Evolutionary conservation across 2,113 vertebrate genomes (phyloP).

Genomic region (Poeciliopsis turrubarensis): DNA sequence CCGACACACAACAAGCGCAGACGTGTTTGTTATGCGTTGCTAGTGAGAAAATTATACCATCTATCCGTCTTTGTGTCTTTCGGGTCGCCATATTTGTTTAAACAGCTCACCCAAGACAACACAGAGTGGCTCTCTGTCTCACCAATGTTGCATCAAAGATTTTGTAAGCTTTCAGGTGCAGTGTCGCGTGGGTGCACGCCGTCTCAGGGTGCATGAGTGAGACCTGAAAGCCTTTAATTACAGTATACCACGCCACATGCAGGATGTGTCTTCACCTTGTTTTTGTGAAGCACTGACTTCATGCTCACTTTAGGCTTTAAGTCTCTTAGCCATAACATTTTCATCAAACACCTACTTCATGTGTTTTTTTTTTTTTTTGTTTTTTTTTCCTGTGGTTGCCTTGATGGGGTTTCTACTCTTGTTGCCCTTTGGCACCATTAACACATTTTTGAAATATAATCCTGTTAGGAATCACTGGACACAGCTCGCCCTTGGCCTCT

Average conservation of each 20-base stretch:
- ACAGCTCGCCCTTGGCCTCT: slow-evolving; percentile 26
- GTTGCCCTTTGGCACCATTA: slow-evolving; percentile 31
- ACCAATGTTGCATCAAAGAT: slow-evolving; percentile 16
- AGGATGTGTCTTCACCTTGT: slow-evolving; percentile 38
- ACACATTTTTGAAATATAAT: slow-evolving; percentile 33
- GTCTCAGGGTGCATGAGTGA: slow-evolving; percentile 43
- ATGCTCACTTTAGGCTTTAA: slow-evolving; percentile 14
- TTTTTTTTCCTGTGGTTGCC: slow-evolving; percentile 13
- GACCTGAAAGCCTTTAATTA: slow-evolving; percentile 71
- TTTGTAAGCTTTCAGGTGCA: slow-evolving; percentile 41
- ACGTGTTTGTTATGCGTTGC: slow-evolving; percentile 54
- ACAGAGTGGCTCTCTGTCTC: slow-evolving; percentile 29
- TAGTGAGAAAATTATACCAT: slow-evolving; percentile 34
- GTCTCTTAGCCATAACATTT: slow-evolving; percentile 18
- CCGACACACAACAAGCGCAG: slow-evolving; percentile 40
- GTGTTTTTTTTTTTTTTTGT: too few relatives aligned
- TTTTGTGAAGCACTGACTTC: slow-evolving; percentile 35
- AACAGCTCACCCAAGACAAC: slow-evolving; percentile 18
- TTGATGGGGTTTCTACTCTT: slow-evolving; percentile 29
- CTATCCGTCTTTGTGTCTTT: slow-evolving; percentile 16
- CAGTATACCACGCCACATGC: slow-evolving; percentile 43
- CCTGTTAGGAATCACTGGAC: slow-evolving; percentile 31
- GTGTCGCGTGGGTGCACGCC: slow-evolving; percentile 34
- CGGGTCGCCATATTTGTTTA: slow-evolving; percentile 22
- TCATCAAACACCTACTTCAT: slow-evolving; percentile 3